phyloP scores from a whole-genome alignment of 2,113 vertebrate genomes.

The Lathamus discolor region DNA sequence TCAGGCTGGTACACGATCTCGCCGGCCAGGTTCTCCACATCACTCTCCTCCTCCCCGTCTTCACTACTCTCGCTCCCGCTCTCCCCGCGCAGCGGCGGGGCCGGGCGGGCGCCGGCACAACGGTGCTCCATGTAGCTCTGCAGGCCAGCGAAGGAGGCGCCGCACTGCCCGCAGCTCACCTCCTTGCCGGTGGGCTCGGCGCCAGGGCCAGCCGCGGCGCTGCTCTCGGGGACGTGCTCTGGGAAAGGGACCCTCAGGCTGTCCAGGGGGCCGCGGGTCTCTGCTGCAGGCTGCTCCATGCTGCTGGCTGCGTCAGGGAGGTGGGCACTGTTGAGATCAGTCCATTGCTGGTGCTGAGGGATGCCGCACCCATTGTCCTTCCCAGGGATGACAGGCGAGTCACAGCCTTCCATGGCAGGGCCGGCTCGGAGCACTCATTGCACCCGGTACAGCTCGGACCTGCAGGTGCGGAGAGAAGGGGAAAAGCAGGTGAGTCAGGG shows the following conservation, averaged over 20 bases:
- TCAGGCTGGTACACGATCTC: conserved; percentile 99
- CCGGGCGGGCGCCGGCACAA: conserved; percentile 67
- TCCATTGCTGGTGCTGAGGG: conserved; percentile 95
- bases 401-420: conserved; percentile 99
- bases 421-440: conserved; percentile 97
- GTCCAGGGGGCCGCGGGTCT: conserved; percentile 77
- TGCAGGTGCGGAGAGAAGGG: conserved; percentile 49
- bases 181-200: conserved; percentile 73
- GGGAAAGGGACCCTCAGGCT: conserved; percentile 77
- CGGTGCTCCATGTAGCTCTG: conserved; percentile 86
- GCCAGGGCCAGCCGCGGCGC: conserved; percentile 45
- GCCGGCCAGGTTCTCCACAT: conserved; percentile 99
- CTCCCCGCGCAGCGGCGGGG: conserved; percentile 74
- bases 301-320: conserved; percentile 87
- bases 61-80: conserved; percentile 93
- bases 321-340: conserved; percentile 91
- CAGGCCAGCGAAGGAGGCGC: conserved; percentile 78
- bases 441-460: conserved; percentile 91
- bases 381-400: conserved; percentile 97
- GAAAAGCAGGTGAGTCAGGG: not conserved
- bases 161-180: conserved; percentile 81
- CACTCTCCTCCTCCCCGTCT: conserved; percentile 88
- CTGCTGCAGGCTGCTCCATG: conserved; percentile 82
- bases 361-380: conserved; percentile 98
- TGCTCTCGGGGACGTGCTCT: conserved; percentile 71